Evolutionary conservation across 1,140 invertebrate species (phyloP), one percentile per base, ranked within the genome.

Genomic region (Hyles vespertilio): DNA sequence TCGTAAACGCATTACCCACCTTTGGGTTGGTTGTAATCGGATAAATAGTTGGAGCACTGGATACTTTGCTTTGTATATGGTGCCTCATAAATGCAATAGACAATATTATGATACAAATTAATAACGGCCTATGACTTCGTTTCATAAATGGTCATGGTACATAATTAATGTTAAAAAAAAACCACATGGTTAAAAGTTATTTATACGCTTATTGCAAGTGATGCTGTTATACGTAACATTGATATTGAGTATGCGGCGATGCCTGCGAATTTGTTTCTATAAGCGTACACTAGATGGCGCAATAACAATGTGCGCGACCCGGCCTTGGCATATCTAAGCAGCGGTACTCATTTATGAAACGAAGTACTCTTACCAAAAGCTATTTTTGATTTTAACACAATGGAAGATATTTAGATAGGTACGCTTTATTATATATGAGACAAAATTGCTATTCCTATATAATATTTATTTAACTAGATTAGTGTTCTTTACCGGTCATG

Each of bases 51-150:
- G 33, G 5, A 33, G 32, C 9, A 51, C 22, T n/a, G n/a, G n/a
- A 11, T 11, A 7, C 47, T 11, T n/a, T 8, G 8, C 8, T 40
- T 40, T 2, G 36, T 40, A 40, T 40, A 48, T 51, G 50, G 50
- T 51, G 50, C 50, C 50, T 51, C 50, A 51, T n/a, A 32, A 51
- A 51, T 33, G 33, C 50, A 48, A 48, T 48, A 48, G 47, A 48
- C 47, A 48, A 48, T 48, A 48, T 48, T n/a, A 48, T 48, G 22
- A 48, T 48, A 22, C 3, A 48, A 11, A 11, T 22, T 48, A 51
- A 51, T 51, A 34, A 33, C 10, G 49, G 5, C 10, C 22, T 4
- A 51, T 9, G 33, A 33, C 32, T 33, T 22, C 9, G 7, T 22
- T 51, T 33, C 32, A 10, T 34, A 7, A 51, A 51, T 33, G 22